A percentile compares a stretch with the other conserved stretches of the same genome.
These are phyloP conservation scores for Sphaerophoria rueppellii DNA, from an alignment of 2,888 invertebrate species.

Conservation along the genomic window DNA sequence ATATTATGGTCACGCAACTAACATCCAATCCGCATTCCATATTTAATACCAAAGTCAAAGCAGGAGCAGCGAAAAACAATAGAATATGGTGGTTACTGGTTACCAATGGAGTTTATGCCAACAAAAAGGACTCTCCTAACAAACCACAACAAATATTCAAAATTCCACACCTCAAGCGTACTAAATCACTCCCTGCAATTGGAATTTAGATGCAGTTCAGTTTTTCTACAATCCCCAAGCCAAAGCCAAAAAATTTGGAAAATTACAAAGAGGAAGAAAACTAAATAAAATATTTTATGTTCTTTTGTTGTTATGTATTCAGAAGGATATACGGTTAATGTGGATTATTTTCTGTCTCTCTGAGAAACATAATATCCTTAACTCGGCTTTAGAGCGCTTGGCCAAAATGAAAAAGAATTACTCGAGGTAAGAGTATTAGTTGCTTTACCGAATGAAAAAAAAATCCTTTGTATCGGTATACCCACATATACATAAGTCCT, in stretches of 20 bases:
- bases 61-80: not conserved
- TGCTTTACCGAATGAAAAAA: conserved; percentile 10
- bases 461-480: conserved; percentile 24
- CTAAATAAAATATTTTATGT: conserved; percentile 17
- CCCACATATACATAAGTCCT: not conserved
- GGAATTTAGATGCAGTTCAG: conserved; percentile 66
- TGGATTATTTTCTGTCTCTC: not conserved
- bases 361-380: conserved; percentile 2
- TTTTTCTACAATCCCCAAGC: conserved; percentile 37
- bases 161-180: conserved; percentile 46
- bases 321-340: not conserved
- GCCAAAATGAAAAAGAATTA: conserved; percentile 34
- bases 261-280: conserved; percentile 25
- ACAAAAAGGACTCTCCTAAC: conserved; percentile 22
- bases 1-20: conserved; percentile 22
- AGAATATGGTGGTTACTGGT: not conserved
- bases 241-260: not conserved
- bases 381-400: not conserved
- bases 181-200: conserved; percentile 61
- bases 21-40: conserved; percentile 1
- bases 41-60: not conserved
- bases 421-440: conserved; percentile 10
- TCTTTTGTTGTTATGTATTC: conserved; percentile 18
- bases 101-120: not conserved
- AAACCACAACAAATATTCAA: conserved; percentile 52